These are phyloP conservation scores for Petrocephalus sullivani DNA, from an alignment of 2,797 vertebrate genomes.

Conservation along the genomic window DNA sequence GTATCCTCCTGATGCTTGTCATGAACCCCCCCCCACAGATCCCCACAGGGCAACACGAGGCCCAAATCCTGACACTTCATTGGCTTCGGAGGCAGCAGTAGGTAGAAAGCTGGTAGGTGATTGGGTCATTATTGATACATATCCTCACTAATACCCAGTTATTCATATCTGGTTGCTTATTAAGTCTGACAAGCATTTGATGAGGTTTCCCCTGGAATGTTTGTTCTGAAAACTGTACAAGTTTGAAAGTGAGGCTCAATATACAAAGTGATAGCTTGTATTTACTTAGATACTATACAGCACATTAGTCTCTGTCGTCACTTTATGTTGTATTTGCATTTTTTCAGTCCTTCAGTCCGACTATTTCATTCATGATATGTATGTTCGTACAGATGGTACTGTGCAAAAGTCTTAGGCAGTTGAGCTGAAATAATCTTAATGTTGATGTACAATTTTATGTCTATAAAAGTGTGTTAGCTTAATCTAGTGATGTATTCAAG, in stretches of 20 bases:
- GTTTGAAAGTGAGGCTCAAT: neutral
- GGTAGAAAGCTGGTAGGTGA: neutral
- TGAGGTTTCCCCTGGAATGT: neutral
- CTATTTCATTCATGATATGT: no score
- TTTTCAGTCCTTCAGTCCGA: neutral
- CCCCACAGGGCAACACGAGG: neutral
- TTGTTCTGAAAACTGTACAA: neutral
- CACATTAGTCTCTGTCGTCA: neutral
- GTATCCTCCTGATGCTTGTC: neutral
- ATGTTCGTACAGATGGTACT: no score
- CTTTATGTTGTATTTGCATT: neutral
- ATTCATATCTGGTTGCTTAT: neutral
- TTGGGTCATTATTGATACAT: neutral
- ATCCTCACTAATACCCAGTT: neutral
- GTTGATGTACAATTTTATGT: no score
- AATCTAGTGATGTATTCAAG: no score
- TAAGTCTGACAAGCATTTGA: neutral
- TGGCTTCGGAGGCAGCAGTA: neutral
- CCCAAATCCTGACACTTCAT: neutral
- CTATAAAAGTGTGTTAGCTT: no score
- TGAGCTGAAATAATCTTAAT: no score
- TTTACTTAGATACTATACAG: neutral
- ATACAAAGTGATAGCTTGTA: neutral
- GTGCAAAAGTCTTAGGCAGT: no score
- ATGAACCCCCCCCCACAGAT: neutral